These are phyloP conservation scores for Marasmarcha lunaedactyla DNA, from an alignment of 2,888 invertebrate species.

Conservation along the genomic window DNA sequence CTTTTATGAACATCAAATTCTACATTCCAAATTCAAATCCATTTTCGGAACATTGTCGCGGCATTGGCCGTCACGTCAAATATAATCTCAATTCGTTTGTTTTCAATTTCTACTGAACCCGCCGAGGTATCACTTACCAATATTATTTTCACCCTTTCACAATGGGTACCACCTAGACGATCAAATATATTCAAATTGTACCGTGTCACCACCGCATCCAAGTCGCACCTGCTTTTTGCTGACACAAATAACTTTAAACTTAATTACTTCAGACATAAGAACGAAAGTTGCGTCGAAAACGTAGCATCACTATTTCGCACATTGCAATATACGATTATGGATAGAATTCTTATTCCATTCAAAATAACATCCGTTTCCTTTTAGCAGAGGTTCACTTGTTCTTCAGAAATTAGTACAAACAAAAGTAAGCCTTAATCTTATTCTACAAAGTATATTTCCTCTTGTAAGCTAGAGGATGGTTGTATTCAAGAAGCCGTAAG, in stretches of 20 bases:
- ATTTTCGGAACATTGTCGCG: too few relatives aligned
- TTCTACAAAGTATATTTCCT: neutral
- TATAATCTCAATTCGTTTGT: neutral
- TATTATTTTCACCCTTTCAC: slow-evolving; percentile 37
- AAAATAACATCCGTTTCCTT: slow-evolving; percentile 63
- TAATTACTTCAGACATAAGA: slow-evolving; percentile 17
- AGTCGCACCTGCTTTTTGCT: slow-evolving; percentile 40
- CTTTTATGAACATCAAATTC: too few relatives aligned
- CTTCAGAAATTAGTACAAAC: neutral
- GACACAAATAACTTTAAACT: slow-evolving; percentile 18
- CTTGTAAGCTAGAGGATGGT: neutral
- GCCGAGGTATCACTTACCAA: slow-evolving; percentile 47
- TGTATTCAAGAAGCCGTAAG: neutral
- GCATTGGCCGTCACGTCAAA: too few relatives aligned
- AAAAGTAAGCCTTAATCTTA: neutral
- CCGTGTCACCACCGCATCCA: slow-evolving; percentile 45
- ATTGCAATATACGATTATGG: slow-evolving; percentile 46
- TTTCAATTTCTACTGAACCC: slow-evolving; percentile 9
- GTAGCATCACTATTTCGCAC: slow-evolving; percentile 30
- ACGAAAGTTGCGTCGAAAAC: too few relatives aligned
- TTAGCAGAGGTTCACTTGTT: slow-evolving; percentile 48
- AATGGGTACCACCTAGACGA: slow-evolving; percentile 27
- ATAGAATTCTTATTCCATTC: slow-evolving; percentile 63
- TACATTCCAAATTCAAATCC: too few relatives aligned
- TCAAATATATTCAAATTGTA: slow-evolving; percentile 69